A percentile compares a stretch with the other conserved stretches of the same genome.
Evolutionary conservation across 2,797 vertebrate species (phyloP).

Genomic region (Paratrypauchen microcephalus): DNA sequence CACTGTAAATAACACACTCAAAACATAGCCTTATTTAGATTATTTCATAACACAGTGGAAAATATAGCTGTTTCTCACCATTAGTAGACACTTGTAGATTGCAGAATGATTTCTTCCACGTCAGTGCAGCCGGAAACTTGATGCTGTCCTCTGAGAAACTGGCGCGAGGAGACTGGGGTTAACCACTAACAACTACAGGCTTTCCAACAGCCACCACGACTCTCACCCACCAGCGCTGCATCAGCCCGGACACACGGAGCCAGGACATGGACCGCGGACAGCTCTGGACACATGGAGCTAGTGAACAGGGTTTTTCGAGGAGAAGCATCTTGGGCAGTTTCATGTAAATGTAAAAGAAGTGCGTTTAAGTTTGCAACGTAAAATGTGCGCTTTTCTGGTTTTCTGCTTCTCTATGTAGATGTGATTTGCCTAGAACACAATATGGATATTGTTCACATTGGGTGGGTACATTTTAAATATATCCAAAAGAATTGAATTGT

Average conservation of each 20-base stretch:
- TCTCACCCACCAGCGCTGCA: constrained; percentile 53
- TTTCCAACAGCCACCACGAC: constrained; percentile 61
- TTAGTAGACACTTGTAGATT: constrained; percentile 36
- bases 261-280: constrained; percentile 42
- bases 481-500: too few relatives aligned
- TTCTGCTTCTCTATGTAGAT: too few relatives aligned
- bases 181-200: constrained; percentile 68
- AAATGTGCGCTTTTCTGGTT: constrained; percentile 11
- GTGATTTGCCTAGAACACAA: too few relatives aligned
- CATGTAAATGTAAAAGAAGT: constrained; percentile 36
- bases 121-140: constrained; percentile 61
- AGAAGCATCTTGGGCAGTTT: constrained; percentile 26
- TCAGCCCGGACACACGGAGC: constrained; percentile 57
- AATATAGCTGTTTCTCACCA: constrained; percentile 43
- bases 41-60: constrained; percentile 30
- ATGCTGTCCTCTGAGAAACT: constrained; percentile 53
- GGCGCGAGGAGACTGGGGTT: constrained; percentile 63
- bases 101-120: constrained; percentile 49
- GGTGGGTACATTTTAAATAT: too few relatives aligned
- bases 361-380: background rate
- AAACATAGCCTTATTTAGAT: background rate
- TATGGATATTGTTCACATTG: too few relatives aligned
- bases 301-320: constrained; percentile 43
- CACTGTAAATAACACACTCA: background rate
- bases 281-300: too few relatives aligned